These are phyloP conservation scores for Achatina immaculata DNA, from an alignment of 1,140 invertebrate genomes.

Conservation along the genomic window DNA sequence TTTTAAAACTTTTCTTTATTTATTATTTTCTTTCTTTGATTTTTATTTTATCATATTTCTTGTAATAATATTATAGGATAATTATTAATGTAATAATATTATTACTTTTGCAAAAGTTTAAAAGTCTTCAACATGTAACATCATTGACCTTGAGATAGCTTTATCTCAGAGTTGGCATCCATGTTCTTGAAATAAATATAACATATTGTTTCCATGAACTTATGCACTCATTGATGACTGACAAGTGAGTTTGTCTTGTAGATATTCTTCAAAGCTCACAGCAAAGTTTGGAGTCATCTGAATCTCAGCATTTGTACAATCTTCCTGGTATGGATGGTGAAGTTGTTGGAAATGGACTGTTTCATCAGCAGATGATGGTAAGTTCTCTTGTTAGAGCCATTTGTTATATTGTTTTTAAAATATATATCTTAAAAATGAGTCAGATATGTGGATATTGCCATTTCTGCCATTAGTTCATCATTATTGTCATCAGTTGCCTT, in stretches of 20 bases:
- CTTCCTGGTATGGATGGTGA: conserved; percentile 13
- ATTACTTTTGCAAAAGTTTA: not conserved
- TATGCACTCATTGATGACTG: no score
- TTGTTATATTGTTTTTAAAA: no score
- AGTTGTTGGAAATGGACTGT: not conserved
- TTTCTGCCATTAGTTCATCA: no score
- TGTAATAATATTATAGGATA: no score
- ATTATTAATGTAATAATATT: not conserved
- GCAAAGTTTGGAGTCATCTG: conserved; percentile 55
- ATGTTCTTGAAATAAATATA: no score
- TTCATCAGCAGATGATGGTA: conserved; percentile 26
- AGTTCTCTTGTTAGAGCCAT: not conserved
- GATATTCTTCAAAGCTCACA: conserved; percentile 60
- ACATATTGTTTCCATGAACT: no score
- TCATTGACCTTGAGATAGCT: not conserved
- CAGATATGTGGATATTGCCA: no score
- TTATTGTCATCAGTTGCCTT: no score
- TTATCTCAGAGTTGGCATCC: conserved; percentile 28
- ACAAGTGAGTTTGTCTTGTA: no score
- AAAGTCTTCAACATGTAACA: not conserved
- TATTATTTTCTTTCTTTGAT: no score
- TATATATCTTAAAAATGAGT: no score
- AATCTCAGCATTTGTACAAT: conserved; percentile 45
- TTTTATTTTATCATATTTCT: not conserved
- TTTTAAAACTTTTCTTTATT: not conserved